Percentiles rank a stretch among this genome's conserved stretches.
These are phyloP conservation scores for Athalia circularis DNA, from an alignment of 2,888 invertebrate genomes.

Conservation along the genomic window DNA sequence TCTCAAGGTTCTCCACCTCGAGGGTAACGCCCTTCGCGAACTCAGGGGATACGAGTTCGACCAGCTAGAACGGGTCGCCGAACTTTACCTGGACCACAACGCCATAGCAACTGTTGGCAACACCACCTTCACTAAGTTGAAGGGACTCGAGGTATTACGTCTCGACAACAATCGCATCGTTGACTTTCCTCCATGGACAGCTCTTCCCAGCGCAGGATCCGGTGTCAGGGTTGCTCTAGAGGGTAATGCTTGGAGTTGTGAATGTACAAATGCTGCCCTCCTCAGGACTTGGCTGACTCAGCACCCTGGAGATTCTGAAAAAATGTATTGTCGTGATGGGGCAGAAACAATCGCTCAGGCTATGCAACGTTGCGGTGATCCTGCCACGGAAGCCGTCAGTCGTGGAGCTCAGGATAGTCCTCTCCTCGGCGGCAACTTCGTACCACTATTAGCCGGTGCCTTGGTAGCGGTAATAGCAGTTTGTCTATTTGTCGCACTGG, in stretches of 20 bases:
- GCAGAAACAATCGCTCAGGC: conserved; percentile 76
- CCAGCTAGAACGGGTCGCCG: conserved; percentile 83
- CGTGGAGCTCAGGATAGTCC: conserved; percentile 81
- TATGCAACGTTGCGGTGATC: conserved; percentile 80
- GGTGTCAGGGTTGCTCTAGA: conserved; percentile 83
- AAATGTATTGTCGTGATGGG: conserved; percentile 81
- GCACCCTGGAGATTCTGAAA: conserved; percentile 81
- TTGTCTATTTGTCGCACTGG: conserved; percentile 81
- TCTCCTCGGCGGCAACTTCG: conserved; percentile 82
- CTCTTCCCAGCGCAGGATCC: conserved; percentile 76
- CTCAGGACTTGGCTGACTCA: conserved; percentile 83
- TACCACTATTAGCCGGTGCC: conserved; percentile 84
- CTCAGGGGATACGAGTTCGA: conserved; percentile 88
- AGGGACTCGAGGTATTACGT: conserved; percentile 82
- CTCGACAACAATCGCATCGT: conserved; percentile 87
- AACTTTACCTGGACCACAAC: conserved; percentile 87
- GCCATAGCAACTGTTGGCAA: conserved; percentile 84
- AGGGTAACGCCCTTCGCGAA: conserved; percentile 83
- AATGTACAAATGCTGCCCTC: conserved; percentile 83
- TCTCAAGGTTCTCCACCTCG: conserved; percentile 84
- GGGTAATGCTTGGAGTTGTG: conserved; percentile 90
- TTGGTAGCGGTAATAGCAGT: conserved; percentile 83
- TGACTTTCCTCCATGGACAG: conserved; percentile 84
- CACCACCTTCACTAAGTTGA: conserved; percentile 85
- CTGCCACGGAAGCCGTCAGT: conserved; percentile 81